Percentiles rank a stretch among this genome's conserved stretches.
These are phyloP conservation scores for Melanogrammus aeglefinus DNA, from an alignment of 2,797 vertebrate species.

Conservation along the genomic window DNA sequence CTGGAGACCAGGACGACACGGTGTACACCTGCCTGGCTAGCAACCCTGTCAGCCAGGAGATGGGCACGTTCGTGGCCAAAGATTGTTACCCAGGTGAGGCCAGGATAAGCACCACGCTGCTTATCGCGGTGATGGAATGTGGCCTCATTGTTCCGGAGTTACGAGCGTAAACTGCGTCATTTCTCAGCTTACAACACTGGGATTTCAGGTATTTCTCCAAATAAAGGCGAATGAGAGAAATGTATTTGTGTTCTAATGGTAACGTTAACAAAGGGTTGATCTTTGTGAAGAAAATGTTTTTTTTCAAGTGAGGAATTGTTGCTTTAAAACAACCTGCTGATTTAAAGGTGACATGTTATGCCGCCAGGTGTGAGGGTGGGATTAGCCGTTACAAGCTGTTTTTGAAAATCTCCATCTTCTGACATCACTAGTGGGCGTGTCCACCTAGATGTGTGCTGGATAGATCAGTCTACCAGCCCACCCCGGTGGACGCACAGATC, in stretches of 20 bases:
- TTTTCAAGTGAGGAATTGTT: not conserved
- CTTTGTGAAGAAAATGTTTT: not conserved
- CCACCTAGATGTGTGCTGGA: too few species aligned
- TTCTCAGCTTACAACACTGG: not conserved
- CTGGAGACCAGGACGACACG: constrained; percentile 18
- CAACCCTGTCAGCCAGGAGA: constrained; percentile 41
- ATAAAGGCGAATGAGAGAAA: not conserved
- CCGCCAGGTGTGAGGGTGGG: too few species aligned
- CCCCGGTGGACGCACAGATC: too few species aligned
- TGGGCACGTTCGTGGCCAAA: constrained; percentile 34
- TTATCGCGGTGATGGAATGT: not conserved
- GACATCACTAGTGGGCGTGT: too few species aligned
- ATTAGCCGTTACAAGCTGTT: too few species aligned
- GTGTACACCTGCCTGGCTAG: constrained; percentile 49
- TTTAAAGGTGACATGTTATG: not conserved
- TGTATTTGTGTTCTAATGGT: too few species aligned
- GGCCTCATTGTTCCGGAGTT: not conserved
- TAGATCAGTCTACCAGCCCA: too few species aligned
- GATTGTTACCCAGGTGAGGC: constrained; percentile 56
- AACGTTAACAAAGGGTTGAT: not conserved
- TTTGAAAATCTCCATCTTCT: too few species aligned
- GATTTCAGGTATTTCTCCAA: not conserved
- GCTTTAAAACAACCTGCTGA: not conserved
- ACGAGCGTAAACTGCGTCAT: not conserved
- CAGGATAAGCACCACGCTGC: too few species aligned